Evolutionary conservation across 2,888 invertebrate genomes (phyloP), one percentile per base, ranked within the genome.

Genomic region (Gerris lacustris): DNA sequence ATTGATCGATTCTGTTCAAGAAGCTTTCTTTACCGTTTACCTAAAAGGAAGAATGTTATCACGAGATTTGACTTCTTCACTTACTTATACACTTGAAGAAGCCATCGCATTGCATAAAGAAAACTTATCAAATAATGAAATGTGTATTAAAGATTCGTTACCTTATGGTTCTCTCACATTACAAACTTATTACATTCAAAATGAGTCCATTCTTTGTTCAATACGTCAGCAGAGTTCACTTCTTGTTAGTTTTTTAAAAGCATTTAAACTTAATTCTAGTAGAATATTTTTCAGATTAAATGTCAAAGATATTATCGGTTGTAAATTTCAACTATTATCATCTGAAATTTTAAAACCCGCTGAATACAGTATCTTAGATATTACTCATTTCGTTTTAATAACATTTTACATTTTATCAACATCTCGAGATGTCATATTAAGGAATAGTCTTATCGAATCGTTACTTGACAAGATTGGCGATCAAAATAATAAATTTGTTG

Each of bases 21-120:
- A 83, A 68, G 84, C 86, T 72, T 86, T 86, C 74, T 79, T 84
- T 0, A 88, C 89, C 77, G 86, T 90, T 15, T 91, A 90, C 77
- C 84, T 86, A 6, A 85, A 85, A 76, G 82, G 85, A 0, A 81
- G 84, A 75, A 81, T 81, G 7, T 74, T 79, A 7, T 76, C 75
- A 6, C 83, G 84, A 71, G 81, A 82, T 5, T 77, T 78, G 64
- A 82, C 79, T 72, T 79, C 81, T 64, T 82, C 85, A 9, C 77
- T 85, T 5, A 81, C 82, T 6, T 81, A 82, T 73, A 82, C 84
- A 75, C 83, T 85, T 76, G 82, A 83, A 63, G 78, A 82, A 66
- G 82, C 82, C 81, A 79, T 82, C 5, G 81, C 79, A 71, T 77
- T 79, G 5, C 77, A 82, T 67, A 78, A 79, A 31, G 75, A 77